Base-by-base conservation (phyloP, 2,888 invertebrate species). In the Automeris io region DNA sequence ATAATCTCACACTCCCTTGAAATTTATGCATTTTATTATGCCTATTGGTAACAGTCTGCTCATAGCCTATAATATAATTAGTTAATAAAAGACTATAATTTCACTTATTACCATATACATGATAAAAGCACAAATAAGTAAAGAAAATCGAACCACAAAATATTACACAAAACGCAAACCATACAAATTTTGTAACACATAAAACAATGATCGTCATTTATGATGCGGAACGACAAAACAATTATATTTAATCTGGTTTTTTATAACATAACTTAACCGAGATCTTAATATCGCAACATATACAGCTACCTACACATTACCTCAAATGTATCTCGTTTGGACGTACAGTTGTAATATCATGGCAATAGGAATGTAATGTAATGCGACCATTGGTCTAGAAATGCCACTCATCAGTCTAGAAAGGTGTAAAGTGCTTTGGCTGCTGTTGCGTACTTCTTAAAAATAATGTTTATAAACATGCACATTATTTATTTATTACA, bases 371-470 rank as follows among this genome's bases (percentile, higher is more conserved):
- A 44, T 46, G 46, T 53, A 49, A 46, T 41, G 45, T 47, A 52
- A 45, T 56, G 51, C 49, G 50, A 49, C 38, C 47, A 54, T 39
- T 53, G 65, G 46, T 65, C 71, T 62, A 69, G 49, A 74, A 60
- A 67, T 54, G 71, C 69, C 78, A 74, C 50, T 76, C 69, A 73
- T 47, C 43, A 43, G 40, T 59, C 49, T 52, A 46, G 37, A 46
- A 57, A 61, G 64, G 58, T 56, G 61, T 59, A 39, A 40, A 33
- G 36, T 33, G 43, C 45, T 51, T 49, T 41, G 37, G 47, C 37
- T 48, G 41, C 49, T 49, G 42, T 53, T 36, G 26, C 32, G 18
- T 32, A 29, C 11, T 19, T 8, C 7, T 16, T 23, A 19, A 8
- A 29, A 29, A 16, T n/a, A 8, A n/a, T 29, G 29, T 16, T n/a